phyloP scores from a whole-genome alignment of 1,140 invertebrate species.

The Holcopasites calliopsidis region DNA sequence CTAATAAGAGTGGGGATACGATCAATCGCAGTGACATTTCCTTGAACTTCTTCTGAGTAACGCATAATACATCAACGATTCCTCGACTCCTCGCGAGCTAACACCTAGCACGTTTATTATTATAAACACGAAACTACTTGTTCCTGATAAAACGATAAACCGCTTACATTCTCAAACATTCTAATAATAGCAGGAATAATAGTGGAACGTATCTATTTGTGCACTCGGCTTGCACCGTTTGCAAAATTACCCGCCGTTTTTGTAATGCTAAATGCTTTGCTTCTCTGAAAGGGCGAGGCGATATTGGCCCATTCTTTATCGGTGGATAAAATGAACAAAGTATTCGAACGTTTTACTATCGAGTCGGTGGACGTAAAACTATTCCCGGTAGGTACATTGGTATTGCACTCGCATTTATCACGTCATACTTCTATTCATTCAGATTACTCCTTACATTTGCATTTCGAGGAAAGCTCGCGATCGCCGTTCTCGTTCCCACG shows the following conservation, averaged over 20 bases:
- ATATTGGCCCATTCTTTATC: neutral
- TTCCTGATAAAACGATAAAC: neutral
- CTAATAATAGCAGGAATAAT: slow-evolving; percentile 11
- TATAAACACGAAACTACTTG: neutral
- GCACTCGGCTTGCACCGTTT: slow-evolving; percentile 38
- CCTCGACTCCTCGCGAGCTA: too few species aligned
- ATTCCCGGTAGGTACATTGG: neutral
- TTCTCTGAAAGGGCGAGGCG: neutral
- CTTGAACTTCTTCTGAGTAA: too few species aligned
- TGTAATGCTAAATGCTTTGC: slow-evolving; percentile 36
- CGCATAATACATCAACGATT: too few species aligned
- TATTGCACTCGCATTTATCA: neutral
- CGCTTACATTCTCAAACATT: neutral
- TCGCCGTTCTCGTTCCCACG: neutral
- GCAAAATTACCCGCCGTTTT: slow-evolving; percentile 57
- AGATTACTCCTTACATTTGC: neutral
- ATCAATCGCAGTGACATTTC: too few species aligned
- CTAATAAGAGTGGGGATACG: too few species aligned
- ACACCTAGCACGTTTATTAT: neutral
- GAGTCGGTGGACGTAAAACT: neutral
- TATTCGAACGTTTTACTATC: neutral
- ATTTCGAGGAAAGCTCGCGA: slow-evolving; percentile 3
- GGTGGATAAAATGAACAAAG: slow-evolving; percentile 15
- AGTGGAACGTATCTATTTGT: slow-evolving; percentile 51
- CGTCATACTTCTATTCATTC: slow-evolving; percentile 8